Evolutionary conservation across 2,113 vertebrate species (phyloP), one percentile per base, ranked within the genome.

Genomic region (Macquaria australasica): DNA sequence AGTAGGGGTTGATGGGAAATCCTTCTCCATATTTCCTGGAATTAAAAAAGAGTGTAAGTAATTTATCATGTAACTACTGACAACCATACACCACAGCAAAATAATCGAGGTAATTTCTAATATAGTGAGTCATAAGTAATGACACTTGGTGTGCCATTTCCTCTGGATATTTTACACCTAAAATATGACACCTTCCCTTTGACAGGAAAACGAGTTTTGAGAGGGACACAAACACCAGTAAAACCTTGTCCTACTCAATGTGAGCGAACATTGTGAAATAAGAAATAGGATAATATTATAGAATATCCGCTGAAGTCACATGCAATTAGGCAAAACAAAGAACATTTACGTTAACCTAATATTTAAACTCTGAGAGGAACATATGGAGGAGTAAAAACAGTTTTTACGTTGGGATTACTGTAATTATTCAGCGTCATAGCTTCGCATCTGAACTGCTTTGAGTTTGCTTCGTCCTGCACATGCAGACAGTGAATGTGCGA

Each of bases 21-120:
- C 51, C 58, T 90, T 79, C 72, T 93, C 90, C 89, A 90, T 92
- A 21, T 78, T 77, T 55, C 66, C 85, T 90, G 70, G 28, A 84
- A 86, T 34, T 51, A 68, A 72, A 90, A 82, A 58, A 43, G 10
- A 4, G 2, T 14, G 14, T 16, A 11, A 60, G 16, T 73, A 28
- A 62, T 51, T 15, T 3, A 37, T 60, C 14, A 63, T 23, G 16
- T 23, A 21, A 56, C n/a, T 41, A 20, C 62, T 14, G 28, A 62
- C 31, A 72, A 31, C 12, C 11, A 39, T 7, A 28, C 23, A 51
- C 51, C 62, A 25, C 8, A 77, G 45, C 48, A 70, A 59, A 37
- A 56, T 34, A 73, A 31, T 37, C 2, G 0, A 77, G 39, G 11
- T 45, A 2, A 66, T 76, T 41, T 39, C 1, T 59, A 31, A 55